These are phyloP conservation scores for Corydoras maculifer DNA, from an alignment of 2,113 vertebrate species.

Conservation along the genomic window DNA sequence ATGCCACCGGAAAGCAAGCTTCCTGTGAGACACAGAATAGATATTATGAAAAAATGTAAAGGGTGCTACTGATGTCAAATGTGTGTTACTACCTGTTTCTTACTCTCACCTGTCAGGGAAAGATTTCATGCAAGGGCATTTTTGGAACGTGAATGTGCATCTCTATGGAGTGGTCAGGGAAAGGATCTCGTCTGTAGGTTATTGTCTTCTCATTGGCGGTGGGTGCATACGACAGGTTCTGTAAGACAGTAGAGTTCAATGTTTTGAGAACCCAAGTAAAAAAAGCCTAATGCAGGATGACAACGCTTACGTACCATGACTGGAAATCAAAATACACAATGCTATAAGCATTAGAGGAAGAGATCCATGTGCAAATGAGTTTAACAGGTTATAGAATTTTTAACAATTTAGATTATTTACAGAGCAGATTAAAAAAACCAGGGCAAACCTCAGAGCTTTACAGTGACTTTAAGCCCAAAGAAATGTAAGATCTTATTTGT, in stretches of 20 bases:
- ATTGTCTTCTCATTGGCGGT: constrained; percentile 85
- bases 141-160: constrained; percentile 83
- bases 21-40: neutral
- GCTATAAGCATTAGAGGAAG: too few relatives aligned
- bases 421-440: too few relatives aligned
- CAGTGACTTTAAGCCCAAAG: too few relatives aligned
- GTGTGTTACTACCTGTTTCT: constrained; percentile 6
- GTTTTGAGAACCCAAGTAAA: neutral
- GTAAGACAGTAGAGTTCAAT: neutral
- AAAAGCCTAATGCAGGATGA: neutral
- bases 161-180: constrained; percentile 68
- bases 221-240: constrained; percentile 71
- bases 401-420: too few relatives aligned
- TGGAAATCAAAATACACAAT: too few relatives aligned
- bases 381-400: too few relatives aligned
- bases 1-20: neutral
- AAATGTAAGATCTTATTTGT: too few relatives aligned
- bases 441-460: too few relatives aligned
- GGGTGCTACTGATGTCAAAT: constrained; percentile 42
- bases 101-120: constrained; percentile 51
- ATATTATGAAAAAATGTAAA: neutral
- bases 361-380: too few relatives aligned
- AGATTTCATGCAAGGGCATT: constrained; percentile 74
- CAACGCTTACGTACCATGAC: too few relatives aligned
- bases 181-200: constrained; percentile 82